Evolutionary conservation across 2,888 invertebrate genomes (phyloP).

Genomic region (Tiliacea citrago): DNA sequence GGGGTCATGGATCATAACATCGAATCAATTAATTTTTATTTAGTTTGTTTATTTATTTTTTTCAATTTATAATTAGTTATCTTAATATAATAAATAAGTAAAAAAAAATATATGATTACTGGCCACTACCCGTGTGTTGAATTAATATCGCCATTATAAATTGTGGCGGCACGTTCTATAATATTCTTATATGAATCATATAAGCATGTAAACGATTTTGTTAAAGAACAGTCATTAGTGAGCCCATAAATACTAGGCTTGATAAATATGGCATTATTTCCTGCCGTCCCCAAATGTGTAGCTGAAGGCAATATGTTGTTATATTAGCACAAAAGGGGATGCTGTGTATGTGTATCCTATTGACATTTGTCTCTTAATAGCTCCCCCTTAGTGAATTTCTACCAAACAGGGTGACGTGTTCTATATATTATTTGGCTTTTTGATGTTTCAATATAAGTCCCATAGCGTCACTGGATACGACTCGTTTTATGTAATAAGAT

Average conservation of each 20-base stretch:
- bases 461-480: slow-evolving; percentile 11
- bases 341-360: slow-evolving; percentile 27
- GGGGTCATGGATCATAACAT: too few species aligned
- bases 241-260: slow-evolving; percentile 39
- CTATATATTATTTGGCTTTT: slow-evolving; percentile 3
- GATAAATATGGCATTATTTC: slow-evolving; percentile 46
- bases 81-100: too few species aligned
- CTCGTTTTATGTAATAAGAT: slow-evolving; percentile 32
- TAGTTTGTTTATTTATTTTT: too few species aligned
- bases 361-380: slow-evolving; percentile 33
- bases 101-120: too few species aligned
- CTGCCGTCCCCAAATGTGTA: slow-evolving; percentile 30
- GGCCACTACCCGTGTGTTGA: too few species aligned
- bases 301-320: slow-evolving; percentile 43
- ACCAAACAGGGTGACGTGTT: not conserved
- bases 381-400: slow-evolving; percentile 21
- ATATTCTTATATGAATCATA: not conserved
- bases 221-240: slow-evolving; percentile 34
- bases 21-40: too few species aligned
- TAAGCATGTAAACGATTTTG: slow-evolving; percentile 16
- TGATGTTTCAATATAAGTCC: slow-evolving; percentile 30
- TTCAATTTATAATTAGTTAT: too few species aligned
- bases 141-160: too few species aligned
- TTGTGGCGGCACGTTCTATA: too few species aligned
- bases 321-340: slow-evolving; percentile 43